Conservation (phyloP, 1,140 invertebrate species). For the Asbolus verrucosus region DNA sequence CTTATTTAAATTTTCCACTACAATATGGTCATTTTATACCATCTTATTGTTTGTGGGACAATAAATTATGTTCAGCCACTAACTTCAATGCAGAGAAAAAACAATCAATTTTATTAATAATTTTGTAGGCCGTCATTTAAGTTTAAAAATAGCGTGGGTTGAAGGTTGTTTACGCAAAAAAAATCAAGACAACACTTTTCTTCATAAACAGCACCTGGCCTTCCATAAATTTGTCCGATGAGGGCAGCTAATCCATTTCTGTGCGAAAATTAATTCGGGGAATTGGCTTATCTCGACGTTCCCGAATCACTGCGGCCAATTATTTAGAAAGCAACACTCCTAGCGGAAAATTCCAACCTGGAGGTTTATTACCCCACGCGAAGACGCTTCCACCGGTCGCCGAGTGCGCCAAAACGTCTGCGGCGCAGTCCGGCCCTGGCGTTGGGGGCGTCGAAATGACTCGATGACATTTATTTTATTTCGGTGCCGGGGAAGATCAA, state of each 20-base stretch:
- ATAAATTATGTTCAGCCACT: background rate
- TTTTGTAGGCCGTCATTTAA: background rate
- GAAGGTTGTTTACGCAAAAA: constrained; percentile 21
- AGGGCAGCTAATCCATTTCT: constrained; percentile 1
- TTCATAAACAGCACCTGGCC: constrained; percentile 29
- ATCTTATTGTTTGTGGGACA: too few species aligned
- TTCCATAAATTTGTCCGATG: constrained; percentile 15
- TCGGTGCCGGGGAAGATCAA: background rate
- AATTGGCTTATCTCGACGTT: background rate
- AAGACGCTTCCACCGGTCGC: constrained; percentile 15
- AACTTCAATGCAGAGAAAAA: background rate
- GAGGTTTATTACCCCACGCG: constrained; percentile 2
- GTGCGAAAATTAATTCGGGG: background rate
- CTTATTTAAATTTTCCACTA: too few species aligned
- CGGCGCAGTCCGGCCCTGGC: too few species aligned
- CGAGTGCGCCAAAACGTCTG: too few species aligned
- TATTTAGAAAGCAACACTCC: constrained; percentile 15
- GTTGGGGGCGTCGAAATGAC: background rate
- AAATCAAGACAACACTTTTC: constrained; percentile 7
- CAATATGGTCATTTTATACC: too few species aligned
- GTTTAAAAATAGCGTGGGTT: background rate
- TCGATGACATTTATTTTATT: too few species aligned
- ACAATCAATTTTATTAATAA: constrained; percentile 3
- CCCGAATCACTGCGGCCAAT: constrained; percentile 1
- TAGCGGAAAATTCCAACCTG: background rate